These are phyloP conservation scores for Geopemphigus sp. DNA, from an alignment of 1,140 invertebrate genomes.

Conservation along the genomic window DNA sequence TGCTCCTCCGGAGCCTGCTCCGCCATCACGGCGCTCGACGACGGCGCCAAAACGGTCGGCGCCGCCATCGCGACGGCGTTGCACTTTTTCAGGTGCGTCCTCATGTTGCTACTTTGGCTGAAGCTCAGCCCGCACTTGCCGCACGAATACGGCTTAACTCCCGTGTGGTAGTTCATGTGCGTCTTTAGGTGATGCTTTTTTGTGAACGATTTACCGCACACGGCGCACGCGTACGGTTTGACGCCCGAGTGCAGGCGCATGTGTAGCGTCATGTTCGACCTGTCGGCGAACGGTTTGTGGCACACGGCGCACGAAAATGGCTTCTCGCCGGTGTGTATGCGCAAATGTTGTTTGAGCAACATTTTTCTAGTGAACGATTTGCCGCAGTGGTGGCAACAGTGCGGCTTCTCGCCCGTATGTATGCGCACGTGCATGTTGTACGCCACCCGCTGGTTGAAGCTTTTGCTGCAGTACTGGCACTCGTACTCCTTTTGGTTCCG, in stretches of 20 bases:
- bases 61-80: not conserved
- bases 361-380: constrained; percentile 82
- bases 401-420: constrained; percentile 79
- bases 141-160: constrained; percentile 58
- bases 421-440: constrained; percentile 75
- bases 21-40: not conserved
- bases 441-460: constrained; percentile 74
- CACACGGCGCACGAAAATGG: constrained; percentile 70
- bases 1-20: not conserved
- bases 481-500: constrained; percentile 57
- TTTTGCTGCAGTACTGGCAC: constrained; percentile 62
- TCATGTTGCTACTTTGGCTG: constrained; percentile 56
- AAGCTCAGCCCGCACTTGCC: constrained; percentile 61
- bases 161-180: constrained; percentile 67
- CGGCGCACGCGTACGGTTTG: constrained; percentile 80
- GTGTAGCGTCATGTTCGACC: constrained; percentile 79
- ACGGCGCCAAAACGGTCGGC: not conserved
- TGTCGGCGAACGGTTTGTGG: constrained; percentile 74
- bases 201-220: constrained; percentile 83
- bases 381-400: constrained; percentile 80
- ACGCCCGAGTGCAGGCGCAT: constrained; percentile 74
- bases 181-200: constrained; percentile 75
- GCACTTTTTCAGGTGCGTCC: constrained; percentile 54
- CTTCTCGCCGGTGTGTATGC: constrained; percentile 75
- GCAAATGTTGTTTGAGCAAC: constrained; percentile 73